phyloP scores from a whole-genome alignment of 2,888 invertebrate species.

The Alloplasta piceator region DNA sequence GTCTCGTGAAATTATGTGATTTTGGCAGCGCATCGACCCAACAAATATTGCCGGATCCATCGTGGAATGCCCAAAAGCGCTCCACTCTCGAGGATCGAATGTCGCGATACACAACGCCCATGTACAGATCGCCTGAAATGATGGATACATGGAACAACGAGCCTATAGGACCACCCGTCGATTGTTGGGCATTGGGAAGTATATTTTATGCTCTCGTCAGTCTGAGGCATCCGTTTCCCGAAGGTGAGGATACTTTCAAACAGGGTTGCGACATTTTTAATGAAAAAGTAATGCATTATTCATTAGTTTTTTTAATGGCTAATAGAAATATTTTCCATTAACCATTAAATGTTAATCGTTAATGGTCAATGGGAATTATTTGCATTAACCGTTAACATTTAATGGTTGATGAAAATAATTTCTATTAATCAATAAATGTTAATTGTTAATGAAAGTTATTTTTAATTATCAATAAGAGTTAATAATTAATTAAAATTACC shows the following conservation, averaged over 20 bases:
- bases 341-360: no score
- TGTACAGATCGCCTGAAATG: conserved; percentile 99
- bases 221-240: conserved; percentile 98
- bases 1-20: conserved; percentile 96
- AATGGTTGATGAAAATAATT: no score
- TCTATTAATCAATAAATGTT: no score
- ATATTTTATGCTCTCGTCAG: conserved; percentile 96
- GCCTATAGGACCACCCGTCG: conserved; percentile 94
- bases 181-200: conserved; percentile 99
- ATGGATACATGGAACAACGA: conserved; percentile 98
- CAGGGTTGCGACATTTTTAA: no score
- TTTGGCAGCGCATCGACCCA: conserved; percentile 97
- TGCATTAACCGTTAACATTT: no score
- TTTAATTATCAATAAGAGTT: no score
- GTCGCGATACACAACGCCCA: conserved; percentile 93
- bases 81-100: conserved; percentile 96
- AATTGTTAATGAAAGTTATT: no score
- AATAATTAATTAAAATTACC: no score
- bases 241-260: conserved; percentile 85
- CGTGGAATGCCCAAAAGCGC: conserved; percentile 96
- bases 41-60: conserved; percentile 91
- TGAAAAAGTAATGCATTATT: no score
- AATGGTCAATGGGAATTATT: no score
- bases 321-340: no score
- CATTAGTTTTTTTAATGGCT: no score